A percentile compares a stretch with the other conserved stretches of the same genome.
Conservation (phyloP, 2,113 vertebrate species). For the Tonatia bakeri region DNA sequence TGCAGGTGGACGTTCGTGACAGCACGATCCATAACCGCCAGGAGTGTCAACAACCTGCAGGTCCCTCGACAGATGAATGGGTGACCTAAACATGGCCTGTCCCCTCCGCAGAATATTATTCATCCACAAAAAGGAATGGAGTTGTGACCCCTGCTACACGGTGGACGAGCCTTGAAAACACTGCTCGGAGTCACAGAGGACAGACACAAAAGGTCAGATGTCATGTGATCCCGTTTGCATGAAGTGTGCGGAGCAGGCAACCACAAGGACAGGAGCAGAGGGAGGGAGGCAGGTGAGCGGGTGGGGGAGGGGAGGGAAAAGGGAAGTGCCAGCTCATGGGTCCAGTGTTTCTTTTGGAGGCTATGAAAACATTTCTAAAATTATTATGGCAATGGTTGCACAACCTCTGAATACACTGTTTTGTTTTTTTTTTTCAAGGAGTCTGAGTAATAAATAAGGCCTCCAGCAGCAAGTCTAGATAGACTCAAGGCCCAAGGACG, state of each 20-base stretch:
- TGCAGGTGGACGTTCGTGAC: rapidly evolving
- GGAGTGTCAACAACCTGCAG: background rate
- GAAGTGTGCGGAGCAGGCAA: background rate
- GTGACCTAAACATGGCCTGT: background rate
- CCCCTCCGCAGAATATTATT: background rate
- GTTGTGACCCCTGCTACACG: rapidly evolving
- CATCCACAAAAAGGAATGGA: background rate
- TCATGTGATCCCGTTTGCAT: rapidly evolving
- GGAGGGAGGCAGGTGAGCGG: background rate
- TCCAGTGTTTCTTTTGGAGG: background rate
- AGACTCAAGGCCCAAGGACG: background rate
- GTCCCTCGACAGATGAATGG: rapidly evolving
- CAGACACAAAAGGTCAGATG: background rate
- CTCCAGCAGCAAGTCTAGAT: background rate
- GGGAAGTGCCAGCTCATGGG: background rate
- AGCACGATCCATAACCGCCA: background rate
- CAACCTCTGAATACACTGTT: background rate
- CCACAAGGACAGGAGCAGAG: too few species aligned
- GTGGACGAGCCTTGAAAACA: background rate
- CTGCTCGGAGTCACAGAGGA: background rate
- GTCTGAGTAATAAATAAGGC: background rate
- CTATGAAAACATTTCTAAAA: background rate
- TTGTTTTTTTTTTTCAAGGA: too few species aligned
- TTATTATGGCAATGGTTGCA: background rate
- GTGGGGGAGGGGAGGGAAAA: too few species aligned